These are phyloP conservation scores for Champsocephalus gunnari DNA, from an alignment of 2,797 vertebrate genomes.

Conservation along the genomic window DNA sequence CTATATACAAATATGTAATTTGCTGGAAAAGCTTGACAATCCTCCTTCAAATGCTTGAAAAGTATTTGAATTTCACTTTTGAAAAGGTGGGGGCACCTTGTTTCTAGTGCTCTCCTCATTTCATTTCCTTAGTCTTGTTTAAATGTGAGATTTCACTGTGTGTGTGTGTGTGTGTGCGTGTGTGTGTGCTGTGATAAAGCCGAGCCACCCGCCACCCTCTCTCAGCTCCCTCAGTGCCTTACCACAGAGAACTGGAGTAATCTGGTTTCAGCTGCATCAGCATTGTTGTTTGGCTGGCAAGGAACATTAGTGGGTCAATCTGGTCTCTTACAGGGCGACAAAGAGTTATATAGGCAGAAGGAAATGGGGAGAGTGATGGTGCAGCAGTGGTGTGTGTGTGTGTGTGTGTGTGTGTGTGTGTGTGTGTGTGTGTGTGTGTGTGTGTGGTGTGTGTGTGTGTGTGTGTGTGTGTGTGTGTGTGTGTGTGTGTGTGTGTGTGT, in stretches of 20 bases:
- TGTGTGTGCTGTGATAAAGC: conserved; percentile 43
- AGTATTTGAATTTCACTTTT: too few relatives aligned
- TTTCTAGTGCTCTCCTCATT: not conserved
- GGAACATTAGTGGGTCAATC: conserved; percentile 71
- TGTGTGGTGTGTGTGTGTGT: not conserved
- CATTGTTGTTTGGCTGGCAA: conserved; percentile 76
- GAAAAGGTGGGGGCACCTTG: too few relatives aligned
- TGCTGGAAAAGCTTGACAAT: too few relatives aligned
- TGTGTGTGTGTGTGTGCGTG: conserved; percentile 8
- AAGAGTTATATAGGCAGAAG: conserved; percentile 50
- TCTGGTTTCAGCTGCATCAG: conserved; percentile 77
- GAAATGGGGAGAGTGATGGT: conserved; percentile 36
- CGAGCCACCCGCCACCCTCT: conserved; percentile 48
- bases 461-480: not conserved
- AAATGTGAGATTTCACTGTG: not conserved
- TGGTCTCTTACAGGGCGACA: conserved; percentile 49
- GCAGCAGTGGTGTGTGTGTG: conserved; percentile 2
- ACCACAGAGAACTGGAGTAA: conserved; percentile 77
- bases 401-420: conserved; percentile 9
- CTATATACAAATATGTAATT: too few relatives aligned
- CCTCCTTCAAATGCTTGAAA: too few relatives aligned
- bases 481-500: conserved; percentile 7
- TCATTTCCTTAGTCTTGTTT: not conserved
- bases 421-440: conserved; percentile 6
- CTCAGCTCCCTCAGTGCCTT: conserved; percentile 52